Conservation (phyloP, 1,140 invertebrate species). For the Dysdera silvatica region DNA sequence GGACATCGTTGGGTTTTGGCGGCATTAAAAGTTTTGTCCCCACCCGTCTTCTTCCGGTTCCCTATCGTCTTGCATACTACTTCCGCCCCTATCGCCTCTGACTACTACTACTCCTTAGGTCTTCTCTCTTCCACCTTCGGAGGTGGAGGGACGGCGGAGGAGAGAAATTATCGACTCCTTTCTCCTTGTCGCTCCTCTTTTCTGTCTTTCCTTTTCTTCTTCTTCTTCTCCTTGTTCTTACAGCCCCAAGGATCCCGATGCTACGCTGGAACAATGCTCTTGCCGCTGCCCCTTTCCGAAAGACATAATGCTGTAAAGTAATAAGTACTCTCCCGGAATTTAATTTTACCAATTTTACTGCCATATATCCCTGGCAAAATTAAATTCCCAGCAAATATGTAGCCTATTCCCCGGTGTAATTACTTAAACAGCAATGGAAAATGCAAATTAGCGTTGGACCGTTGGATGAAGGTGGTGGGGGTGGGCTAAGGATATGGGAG, state of each 20-base stretch:
- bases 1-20: slow-evolving; percentile 29
- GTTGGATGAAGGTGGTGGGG: neutral
- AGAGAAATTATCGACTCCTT: slow-evolving; percentile 28
- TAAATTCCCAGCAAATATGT: slow-evolving; percentile 31
- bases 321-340: slow-evolving; percentile 31
- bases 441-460: slow-evolving; percentile 26
- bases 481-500: neutral
- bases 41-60: neutral
- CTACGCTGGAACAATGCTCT: too few species aligned
- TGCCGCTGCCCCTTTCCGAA: too few species aligned
- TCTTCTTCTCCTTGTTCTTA: slow-evolving; percentile 19
- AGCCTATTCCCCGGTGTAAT: slow-evolving; percentile 30
- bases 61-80: neutral
- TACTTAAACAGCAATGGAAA: slow-evolving; percentile 32
- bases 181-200: slow-evolving; percentile 21
- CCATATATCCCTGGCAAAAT: slow-evolving; percentile 31
- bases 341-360: slow-evolving; percentile 32
- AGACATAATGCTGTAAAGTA: slow-evolving; percentile 31
- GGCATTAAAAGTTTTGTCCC: slow-evolving; percentile 30
- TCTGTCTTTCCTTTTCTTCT: slow-evolving; percentile 5
- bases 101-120: too few species aligned
- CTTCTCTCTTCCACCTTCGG: too few species aligned
- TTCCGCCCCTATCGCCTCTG: too few species aligned
- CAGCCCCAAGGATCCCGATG: slow-evolving; percentile 8
- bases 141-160: neutral